Base-by-base conservation (phyloP, 2,113 vertebrate species). In the Cnemophilus loriae region DNA sequence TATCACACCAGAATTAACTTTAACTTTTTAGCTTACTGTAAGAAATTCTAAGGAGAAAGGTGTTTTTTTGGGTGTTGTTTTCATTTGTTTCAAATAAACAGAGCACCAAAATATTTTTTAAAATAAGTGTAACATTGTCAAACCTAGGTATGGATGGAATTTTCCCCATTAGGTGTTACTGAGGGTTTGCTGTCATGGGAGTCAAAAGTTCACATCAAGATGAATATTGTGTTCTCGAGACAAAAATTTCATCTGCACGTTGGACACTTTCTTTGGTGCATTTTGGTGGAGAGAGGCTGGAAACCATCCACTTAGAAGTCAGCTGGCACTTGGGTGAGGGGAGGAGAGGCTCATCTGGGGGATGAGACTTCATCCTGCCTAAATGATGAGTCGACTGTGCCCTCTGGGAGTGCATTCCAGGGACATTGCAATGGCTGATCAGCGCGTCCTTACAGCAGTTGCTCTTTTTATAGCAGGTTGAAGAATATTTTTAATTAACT, bases 401-500 rank as follows among this genome's bases (percentile, higher is more conserved):
- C 49, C 88, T 57, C 47, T 35, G 88, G 90, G 76, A 86, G 39
- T 13, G n/a, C 5, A 3, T 65, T 60, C 7, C 50, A 16, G 94
- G 80, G 91, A 89, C 68, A 4, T 9, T 28, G 39, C 42, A 9
- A 0, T 55, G 63, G 42, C 68, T 86, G 76, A 77, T 65, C 35
- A 56, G 10, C 0, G 0, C 0, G 1, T 74, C 91, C 83, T 74
- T 89, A 53, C 33, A 63, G 86, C 86, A 47, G 7, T 26, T 69
- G 28, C 59, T 84, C 93, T 90, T 95, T 97, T 93, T 93, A 96
- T 95, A 95, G 94, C 69, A 84, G 39, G 13, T 28, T 84, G 80
- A 92, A 87, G 44, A 96, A 95, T 93, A 84, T 81, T 97, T 95
- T 95, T 95, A 97, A 95, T 97, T 97, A 96, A 47, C 47, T 93